These are phyloP conservation scores for Pseudorhiza aurosa DNA, from an alignment of 30 jellyfish, hydroid and myxozoan genomes.

Conservation along the genomic window DNA sequence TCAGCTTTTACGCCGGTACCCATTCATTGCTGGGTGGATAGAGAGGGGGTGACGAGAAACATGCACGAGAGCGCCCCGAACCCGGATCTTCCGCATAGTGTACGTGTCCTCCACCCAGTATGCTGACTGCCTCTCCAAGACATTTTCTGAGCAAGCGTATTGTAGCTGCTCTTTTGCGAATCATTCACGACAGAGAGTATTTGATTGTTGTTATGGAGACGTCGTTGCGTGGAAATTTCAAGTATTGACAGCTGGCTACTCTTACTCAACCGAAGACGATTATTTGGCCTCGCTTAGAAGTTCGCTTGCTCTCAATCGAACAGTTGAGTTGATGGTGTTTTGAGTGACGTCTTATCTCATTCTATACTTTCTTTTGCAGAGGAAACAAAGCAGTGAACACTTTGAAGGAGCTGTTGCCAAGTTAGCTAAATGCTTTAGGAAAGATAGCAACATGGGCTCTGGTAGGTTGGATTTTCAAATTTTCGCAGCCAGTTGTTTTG, in stretches of 20 bases:
- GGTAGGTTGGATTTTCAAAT: background rate
- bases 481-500: background rate
- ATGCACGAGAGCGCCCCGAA: too few species aligned
- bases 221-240: background rate
- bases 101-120: too few species aligned
- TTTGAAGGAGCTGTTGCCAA: conserved; percentile 3
- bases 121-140: too few species aligned
- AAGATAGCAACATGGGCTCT: conserved; percentile 48
- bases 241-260: background rate
- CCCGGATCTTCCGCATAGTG: too few species aligned
- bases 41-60: too few species aligned
- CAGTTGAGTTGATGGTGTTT: background rate
- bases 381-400: conserved; percentile 16
- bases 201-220: too few species aligned
- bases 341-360: too few species aligned
- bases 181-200: too few species aligned
- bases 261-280: background rate
- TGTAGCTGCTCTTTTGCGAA: too few species aligned
- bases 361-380: background rate
- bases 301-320: background rate
- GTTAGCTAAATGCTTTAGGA: conserved; percentile 60
- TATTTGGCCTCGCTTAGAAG: background rate
- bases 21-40: too few species aligned
- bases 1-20: too few species aligned
- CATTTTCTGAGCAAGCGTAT: too few species aligned